These are phyloP conservation scores for Myrmophylax atrothorax DNA, from an alignment of 2,113 vertebrate species.

Conservation along the genomic window DNA sequence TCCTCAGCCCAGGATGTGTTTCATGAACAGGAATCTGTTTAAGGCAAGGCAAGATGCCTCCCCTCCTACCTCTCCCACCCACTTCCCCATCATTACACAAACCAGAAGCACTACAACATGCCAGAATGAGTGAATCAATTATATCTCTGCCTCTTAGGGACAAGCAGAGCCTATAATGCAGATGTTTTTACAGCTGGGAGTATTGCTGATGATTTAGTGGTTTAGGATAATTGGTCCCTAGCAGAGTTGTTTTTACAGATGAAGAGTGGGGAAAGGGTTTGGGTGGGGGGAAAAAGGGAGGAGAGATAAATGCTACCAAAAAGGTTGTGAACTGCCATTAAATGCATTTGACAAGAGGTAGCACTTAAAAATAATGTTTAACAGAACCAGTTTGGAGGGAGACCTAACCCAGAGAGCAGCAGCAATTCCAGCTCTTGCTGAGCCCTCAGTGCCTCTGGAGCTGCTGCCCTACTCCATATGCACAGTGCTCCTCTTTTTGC, in stretches of 20 bases:
- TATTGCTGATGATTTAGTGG: constrained; percentile 14
- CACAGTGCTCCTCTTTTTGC: not conserved
- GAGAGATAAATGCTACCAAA: not conserved
- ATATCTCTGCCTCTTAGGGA: constrained; percentile 28
- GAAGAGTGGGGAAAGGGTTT: not conserved
- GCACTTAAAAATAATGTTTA: not conserved
- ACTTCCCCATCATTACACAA: constrained; percentile 28
- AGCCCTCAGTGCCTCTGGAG: not conserved
- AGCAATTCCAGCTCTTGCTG: not conserved
- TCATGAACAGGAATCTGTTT: not conserved
- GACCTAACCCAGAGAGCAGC: not conserved
- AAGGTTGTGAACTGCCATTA: not conserved
- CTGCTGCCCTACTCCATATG: not conserved
- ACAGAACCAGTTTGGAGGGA: not conserved
- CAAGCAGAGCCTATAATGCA: constrained; percentile 35
- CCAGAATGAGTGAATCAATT: constrained; percentile 38
- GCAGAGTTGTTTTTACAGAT: not conserved
- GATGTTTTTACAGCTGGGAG: constrained; percentile 66
- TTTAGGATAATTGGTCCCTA: constrained; percentile 23
- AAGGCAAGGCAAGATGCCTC: constrained; percentile 12
- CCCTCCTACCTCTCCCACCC: not conserved
- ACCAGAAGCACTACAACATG: constrained; percentile 32
- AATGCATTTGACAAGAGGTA: not conserved
- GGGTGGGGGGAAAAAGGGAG: not conserved
- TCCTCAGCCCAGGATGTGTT: not conserved